Evolutionary conservation across 1,140 invertebrate species (phyloP), one percentile per base, ranked within the genome.

Genomic region (Tetragnatha versicolor): DNA sequence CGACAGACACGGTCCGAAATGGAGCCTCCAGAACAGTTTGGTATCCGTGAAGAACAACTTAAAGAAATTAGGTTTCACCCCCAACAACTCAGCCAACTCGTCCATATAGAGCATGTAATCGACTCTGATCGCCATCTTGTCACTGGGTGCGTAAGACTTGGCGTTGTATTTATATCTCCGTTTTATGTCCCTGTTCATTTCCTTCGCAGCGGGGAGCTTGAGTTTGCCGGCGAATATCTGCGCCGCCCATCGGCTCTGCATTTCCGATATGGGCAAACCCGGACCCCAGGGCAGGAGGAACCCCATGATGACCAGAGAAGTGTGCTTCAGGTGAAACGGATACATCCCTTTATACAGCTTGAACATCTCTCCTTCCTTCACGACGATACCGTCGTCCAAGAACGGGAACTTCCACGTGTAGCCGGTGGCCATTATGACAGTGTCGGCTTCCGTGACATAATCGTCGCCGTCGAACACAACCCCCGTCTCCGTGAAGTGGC

Each of bases 191-290:
- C 55, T 63, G 2, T 47, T 20, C 82, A 83, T 83, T 35, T 2
- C 53, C n/a, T 82, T 29, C 10, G 33, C 20, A 0, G 55, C 45
- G 9, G 82, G 82, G n/a, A 83, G 39, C 12, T 12, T 0, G 6
- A n/a, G 9, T 51, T 82, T 80, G 0, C 66, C 81, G 3, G 60
- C 17, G 20, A 83, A 73, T 12, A 82, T 6, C 27, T 69, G 39
- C 2, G 75, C 69, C 22, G 60, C 81, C 65, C 72, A 83, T 51
- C 82, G 70, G 12, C 27, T n/a, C 31, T 83, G 82, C 29, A 89
- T 85, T 82, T 89, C 88, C 6, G 86, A 83, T 35, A 89, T 85
- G 9, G 88, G 88, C 73, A 88, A 85, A 22, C 89, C 83, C 42
- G 86, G 83, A 45, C 88, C 88, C 42, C 88, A 81, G 47, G 88